Evolutionary conservation across 2,797 vertebrate species (phyloP).

Genomic region (Sebastiscus albofasciatus): DNA sequence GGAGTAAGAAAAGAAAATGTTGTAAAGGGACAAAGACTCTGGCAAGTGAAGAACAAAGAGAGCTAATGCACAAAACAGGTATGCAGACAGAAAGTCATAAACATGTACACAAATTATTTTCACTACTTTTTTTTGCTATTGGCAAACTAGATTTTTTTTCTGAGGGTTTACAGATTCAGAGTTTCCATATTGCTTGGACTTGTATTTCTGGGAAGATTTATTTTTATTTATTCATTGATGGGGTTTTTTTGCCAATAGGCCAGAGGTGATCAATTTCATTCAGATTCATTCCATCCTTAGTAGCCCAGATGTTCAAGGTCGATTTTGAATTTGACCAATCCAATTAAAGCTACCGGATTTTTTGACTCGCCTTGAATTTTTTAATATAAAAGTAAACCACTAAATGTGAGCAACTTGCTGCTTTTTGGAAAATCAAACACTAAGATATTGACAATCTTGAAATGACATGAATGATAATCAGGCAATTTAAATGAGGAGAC

Average conservation of each 20-base stretch:
- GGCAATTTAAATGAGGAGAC: not conserved
- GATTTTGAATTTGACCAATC: not conserved
- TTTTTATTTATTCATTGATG: not conserved
- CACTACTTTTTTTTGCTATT: not conserved
- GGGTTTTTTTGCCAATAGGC: not conserved
- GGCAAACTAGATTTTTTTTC: not conserved
- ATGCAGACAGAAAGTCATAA: slow-evolving; percentile 12
- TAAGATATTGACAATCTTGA: not conserved
- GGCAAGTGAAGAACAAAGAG: not conserved
- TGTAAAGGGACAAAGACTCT: not conserved
- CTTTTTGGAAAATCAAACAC: not conserved
- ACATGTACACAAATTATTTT: not conserved
- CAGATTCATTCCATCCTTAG: not conserved
- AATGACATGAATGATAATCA: not conserved
- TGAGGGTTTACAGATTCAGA: not conserved
- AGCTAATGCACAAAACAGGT: slow-evolving; percentile 5
- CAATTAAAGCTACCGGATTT: not conserved
- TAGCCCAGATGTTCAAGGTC: not conserved
- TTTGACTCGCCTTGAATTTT: not conserved
- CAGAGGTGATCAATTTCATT: not conserved
- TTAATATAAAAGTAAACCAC: not conserved
- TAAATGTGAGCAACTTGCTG: not conserved
- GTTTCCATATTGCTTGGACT: not conserved
- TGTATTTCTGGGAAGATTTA: not conserved
- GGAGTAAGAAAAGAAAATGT: slow-evolving; percentile 1